Percentiles rank a stretch among this genome's conserved stretches.
Evolutionary conservation across 2,888 invertebrate genomes (phyloP).

Genomic region (Octodonta nipae): DNA sequence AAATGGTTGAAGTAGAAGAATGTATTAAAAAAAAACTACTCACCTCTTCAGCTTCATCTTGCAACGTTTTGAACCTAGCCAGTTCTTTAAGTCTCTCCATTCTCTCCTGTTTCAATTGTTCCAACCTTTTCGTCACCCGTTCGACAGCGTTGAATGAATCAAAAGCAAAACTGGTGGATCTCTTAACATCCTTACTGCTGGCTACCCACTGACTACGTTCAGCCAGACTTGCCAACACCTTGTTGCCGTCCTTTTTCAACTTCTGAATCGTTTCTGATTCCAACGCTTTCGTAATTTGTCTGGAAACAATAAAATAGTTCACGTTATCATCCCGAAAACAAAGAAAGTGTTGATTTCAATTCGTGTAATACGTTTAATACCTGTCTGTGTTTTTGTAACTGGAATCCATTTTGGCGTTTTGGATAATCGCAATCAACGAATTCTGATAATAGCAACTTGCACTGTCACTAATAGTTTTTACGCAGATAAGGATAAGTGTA

Average conservation of each 20-base stretch:
- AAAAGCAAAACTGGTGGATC: constrained; percentile 33
- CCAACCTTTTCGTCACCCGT: constrained; percentile 52
- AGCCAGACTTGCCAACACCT: constrained; percentile 43
- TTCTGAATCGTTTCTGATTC: constrained; percentile 51
- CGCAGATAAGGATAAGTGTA: too few species aligned
- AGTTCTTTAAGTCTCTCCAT: constrained; percentile 53
- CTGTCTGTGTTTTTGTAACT: too few species aligned
- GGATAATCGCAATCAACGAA: too few species aligned
- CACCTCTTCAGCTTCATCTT: constrained; percentile 58
- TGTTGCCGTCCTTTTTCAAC: constrained; percentile 49
- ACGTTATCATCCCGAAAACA: too few species aligned
- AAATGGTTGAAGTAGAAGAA: too few species aligned
- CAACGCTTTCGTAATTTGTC: constrained; percentile 44
- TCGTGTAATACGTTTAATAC: too few species aligned
- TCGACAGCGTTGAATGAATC: constrained; percentile 55
- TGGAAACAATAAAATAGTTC: constrained; percentile 15
- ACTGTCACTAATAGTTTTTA: too few species aligned
- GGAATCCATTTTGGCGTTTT: too few species aligned
- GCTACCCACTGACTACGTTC: constrained; percentile 37
- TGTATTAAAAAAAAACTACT: too few species aligned
- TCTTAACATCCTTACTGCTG: constrained; percentile 35
- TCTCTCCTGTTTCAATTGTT: constrained; percentile 53
- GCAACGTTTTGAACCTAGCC: constrained; percentile 53
- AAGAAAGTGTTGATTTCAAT: too few species aligned
- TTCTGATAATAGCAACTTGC: too few species aligned